These are phyloP conservation scores for Solenopsis invicta DNA, from an alignment of 1,140 invertebrate species.

Conservation along the genomic window DNA sequence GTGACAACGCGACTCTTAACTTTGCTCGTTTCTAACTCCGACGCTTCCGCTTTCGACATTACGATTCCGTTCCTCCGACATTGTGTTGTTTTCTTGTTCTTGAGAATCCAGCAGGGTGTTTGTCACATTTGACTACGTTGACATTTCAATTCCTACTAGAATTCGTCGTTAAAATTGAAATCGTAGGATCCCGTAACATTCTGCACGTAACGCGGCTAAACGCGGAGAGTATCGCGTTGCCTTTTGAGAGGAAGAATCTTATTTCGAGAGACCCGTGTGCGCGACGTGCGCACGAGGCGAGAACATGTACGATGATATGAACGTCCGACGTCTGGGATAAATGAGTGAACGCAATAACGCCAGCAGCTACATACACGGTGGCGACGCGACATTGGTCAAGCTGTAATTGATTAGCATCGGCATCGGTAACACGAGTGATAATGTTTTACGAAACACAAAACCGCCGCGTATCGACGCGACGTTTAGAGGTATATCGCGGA, in stretches of 20 bases:
- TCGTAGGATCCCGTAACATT: background rate
- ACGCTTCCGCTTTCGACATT: slow-evolving; percentile 10
- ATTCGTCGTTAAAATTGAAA: slow-evolving; percentile 31
- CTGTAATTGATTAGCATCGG: slow-evolving; percentile 59
- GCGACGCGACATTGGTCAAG: slow-evolving; percentile 39
- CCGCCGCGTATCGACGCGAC: slow-evolving; percentile 48
- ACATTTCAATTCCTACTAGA: slow-evolving; percentile 7
- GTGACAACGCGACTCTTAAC: slow-evolving; percentile 20
- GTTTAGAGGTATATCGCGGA: slow-evolving; percentile 56
- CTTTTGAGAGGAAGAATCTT: background rate
- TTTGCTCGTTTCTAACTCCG: slow-evolving; percentile 50
- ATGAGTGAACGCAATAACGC: slow-evolving; percentile 36
- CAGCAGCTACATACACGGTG: slow-evolving; percentile 3
- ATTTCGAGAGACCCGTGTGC: background rate
- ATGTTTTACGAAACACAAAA: slow-evolving; percentile 64
- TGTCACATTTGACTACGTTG: background rate
- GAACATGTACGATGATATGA: background rate
- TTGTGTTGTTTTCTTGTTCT: slow-evolving; percentile 1
- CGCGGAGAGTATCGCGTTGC: background rate
- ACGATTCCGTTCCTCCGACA: slow-evolving; percentile 6
- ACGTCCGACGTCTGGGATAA: slow-evolving; percentile 12
- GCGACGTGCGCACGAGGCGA: background rate
- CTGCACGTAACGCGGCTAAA: background rate
- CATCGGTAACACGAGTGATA: slow-evolving; percentile 52
- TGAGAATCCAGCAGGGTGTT: background rate